Evolutionary conservation across 2,888 invertebrate species (phyloP).

Genomic region (Escarpia spicata): DNA sequence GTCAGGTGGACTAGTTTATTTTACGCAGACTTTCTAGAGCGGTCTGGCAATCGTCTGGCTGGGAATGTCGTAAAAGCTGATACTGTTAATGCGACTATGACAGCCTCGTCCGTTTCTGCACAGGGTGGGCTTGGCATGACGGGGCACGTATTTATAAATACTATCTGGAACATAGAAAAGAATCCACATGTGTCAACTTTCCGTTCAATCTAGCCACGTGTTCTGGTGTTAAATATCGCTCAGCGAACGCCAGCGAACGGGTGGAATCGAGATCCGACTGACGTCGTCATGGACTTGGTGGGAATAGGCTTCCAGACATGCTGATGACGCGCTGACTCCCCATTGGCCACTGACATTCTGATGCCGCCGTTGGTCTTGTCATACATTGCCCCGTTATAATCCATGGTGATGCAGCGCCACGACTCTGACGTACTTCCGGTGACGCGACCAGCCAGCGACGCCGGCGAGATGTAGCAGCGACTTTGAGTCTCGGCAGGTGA

Average conservation of each 20-base stretch:
- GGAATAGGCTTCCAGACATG: not conserved
- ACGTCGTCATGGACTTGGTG: not conserved
- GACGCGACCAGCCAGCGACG: not conserved
- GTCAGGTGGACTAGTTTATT: not conserved
- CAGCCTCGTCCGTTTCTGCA: not conserved
- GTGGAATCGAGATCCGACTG: not conserved
- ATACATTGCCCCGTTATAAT: not conserved
- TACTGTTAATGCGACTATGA: slow-evolving; percentile 6
- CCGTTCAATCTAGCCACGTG: too few species aligned
- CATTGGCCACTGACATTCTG: not conserved
- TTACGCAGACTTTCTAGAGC: not conserved
- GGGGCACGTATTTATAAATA: not conserved
- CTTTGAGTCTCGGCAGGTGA: not conserved
- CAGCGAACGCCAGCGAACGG: not conserved
- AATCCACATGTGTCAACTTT: too few species aligned
- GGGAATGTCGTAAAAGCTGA: slow-evolving; percentile 5
- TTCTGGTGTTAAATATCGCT: not conserved
- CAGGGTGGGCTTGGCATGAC: not conserved
- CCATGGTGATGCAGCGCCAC: not conserved
- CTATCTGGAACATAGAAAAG: not conserved
- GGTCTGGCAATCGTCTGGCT: not conserved
- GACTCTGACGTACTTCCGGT: not conserved
- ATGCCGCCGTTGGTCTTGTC: not conserved
- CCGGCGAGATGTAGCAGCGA: not conserved
- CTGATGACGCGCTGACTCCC: not conserved